Evolutionary conservation across 2,888 invertebrate genomes (phyloP), one percentile per base, ranked within the genome.

Genomic region (Troides oblongomaculatus): DNA sequence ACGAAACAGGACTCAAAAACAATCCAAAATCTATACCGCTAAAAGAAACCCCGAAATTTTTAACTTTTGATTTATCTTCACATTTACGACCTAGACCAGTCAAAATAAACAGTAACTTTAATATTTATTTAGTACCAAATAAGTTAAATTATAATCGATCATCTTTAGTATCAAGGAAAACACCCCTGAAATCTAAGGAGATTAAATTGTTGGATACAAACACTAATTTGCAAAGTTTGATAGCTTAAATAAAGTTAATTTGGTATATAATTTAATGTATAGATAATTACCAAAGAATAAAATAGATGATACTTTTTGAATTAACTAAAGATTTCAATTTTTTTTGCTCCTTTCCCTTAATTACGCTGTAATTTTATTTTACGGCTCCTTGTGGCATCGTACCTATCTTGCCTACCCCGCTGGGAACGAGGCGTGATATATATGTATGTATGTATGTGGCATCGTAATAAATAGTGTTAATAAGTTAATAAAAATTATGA

Each of bases 1-100:
- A 71, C 72, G 75, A 72, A 74, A 69, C 66, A 17, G 78, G 78
- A 64, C 78, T 78, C 74, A 68, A 50, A 61, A 67, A 64, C 23
- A 25, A 63, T 60, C 17, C 58, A 0, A n/a, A 60, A 56, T 21
- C 62, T 6, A n/a, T 36, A 60, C 25, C 50, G 36, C 21, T 23
- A 66, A 63, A 68, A 25, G 36, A 66, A 66, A n/a, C 57, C 59
- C 59, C 67, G 17, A 59, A 46, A 67, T 18, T 60, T 7, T 2
- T 60, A 14, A 17, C 36, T 8, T 66, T 64, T 21, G 14, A 68
- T 18, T 2, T 65, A 1, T 53, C 39, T 10, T 36, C 60, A 25
- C 36, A 25, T 10, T 57, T 59, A 2, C 66, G 46, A 64, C 43
- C 43, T 53, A 64, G 50, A 43, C n/a, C 63, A 23, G 59, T 71